Base-by-base conservation (phyloP, 2,113 vertebrate species). In the Cricetomys ansorgei region DNA sequence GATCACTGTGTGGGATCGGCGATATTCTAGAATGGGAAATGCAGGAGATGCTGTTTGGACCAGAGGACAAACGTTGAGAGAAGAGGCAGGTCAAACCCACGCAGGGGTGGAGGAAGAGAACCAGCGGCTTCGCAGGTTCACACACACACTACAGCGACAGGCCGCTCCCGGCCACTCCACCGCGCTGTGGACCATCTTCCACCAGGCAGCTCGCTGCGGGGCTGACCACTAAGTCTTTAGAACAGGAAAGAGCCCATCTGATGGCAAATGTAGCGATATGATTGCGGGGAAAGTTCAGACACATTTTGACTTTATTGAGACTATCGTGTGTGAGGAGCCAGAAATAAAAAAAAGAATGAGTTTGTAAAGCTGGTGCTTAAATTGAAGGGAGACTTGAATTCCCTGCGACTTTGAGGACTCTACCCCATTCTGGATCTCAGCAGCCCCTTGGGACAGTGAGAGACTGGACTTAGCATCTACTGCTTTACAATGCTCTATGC, bases 71-170 rank as follows among this genome's bases (percentile, higher is more conserved):
- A 88, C 59, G 0, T 40, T 29, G 31, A 85, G 62, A 43, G 50
- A n/a, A n/a, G 48, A n/a, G 5, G 21, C 11, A 21, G 23, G 15
- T 31, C n/a, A 88, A 5, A 37, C 62, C 55, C 45, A 4, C 29
- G 69, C 7, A 8, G 25, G 72, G 67, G 37, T 7, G 23, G 40
- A 1, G 7, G n/a, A 40, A 45, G 43, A 0, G 10, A 80, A 69
- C 53, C 3, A 7, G 3, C 64, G 50, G 0, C 29, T 62, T 4
- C 0, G 0, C 16, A n/a, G n/a, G n/a, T n/a, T n/a, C n/a, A 3
- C 3, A 25, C 11, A 13, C 16, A 48, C 57, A 43, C 65, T 48
- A n/a, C n/a, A n/a, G n/a, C n/a, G 1, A 1, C 15, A 3, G 25
- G 89, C 31, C 55, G 9, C 23, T 40, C 25, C 25, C 19, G 37